Evolutionary conservation across 2,113 vertebrate species (phyloP).

Genomic region (Sceloporus tristichus): DNA sequence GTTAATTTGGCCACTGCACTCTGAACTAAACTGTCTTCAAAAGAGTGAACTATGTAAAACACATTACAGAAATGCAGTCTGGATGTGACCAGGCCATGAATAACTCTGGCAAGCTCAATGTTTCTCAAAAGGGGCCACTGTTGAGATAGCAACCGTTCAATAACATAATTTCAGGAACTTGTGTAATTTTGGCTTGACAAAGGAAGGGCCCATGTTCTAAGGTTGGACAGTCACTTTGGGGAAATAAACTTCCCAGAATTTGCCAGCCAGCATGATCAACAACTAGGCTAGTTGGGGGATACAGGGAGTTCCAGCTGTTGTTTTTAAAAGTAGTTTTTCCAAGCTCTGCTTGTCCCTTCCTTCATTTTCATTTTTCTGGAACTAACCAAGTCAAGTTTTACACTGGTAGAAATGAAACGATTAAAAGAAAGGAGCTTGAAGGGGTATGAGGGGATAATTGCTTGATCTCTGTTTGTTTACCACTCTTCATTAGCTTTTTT

Average conservation of each 20-base stretch:
- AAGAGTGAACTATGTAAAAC: no score
- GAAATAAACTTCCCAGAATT: no score
- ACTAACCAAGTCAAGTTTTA: constrained; percentile 37
- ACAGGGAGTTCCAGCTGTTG: no score
- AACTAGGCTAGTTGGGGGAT: no score
- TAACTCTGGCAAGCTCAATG: not conserved
- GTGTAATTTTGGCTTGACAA: no score
- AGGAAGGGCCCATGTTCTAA: no score
- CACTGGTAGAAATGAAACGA: constrained; percentile 12
- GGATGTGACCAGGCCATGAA: not conserved
- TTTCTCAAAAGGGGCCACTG: not conserved
- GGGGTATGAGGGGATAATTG: not conserved
- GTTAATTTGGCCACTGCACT: not conserved
- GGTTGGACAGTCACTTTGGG: no score
- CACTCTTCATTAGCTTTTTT: constrained; percentile 1
- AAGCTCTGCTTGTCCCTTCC: no score
- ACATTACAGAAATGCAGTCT: not conserved
- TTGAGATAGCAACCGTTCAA: not conserved
- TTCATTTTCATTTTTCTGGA: not conserved
- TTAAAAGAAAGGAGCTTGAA: constrained; percentile 45
- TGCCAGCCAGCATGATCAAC: no score
- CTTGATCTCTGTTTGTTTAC: constrained; percentile 27
- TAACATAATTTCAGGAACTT: no score
- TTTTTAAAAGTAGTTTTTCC: no score
- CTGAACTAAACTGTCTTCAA: not conserved